Percentiles rank a stretch among this genome's conserved stretches.
These are phyloP conservation scores for Ceyx margarethae DNA, from an alignment of 2,113 vertebrate species.

Conservation along the genomic window DNA sequence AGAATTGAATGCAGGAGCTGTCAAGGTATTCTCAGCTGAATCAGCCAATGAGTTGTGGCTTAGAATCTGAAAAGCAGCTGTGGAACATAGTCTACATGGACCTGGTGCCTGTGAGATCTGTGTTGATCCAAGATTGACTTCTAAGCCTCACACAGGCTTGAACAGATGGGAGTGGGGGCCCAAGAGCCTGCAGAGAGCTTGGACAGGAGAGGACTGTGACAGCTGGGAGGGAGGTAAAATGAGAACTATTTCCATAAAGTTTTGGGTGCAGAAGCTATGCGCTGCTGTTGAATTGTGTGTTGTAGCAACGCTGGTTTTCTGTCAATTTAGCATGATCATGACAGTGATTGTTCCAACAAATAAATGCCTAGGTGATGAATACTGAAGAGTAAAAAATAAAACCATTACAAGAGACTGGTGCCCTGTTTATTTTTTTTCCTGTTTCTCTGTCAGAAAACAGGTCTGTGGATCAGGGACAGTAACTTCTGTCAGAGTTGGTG, in stretches of 20 bases:
- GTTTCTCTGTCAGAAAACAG: background rate
- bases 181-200: background rate
- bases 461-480: background rate
- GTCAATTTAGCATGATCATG: background rate
- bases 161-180: background rate
- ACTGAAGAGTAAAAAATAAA: background rate
- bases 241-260: background rate
- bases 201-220: background rate
- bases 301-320: background rate
- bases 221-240: constrained; percentile 6
- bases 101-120: background rate
- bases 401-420: background rate
- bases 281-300: background rate
- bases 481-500: background rate
- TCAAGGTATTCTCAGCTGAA: background rate
- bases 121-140: background rate
- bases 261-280: background rate
- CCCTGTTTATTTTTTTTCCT: background rate
- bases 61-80: background rate
- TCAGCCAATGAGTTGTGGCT: background rate
- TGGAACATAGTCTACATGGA: background rate
- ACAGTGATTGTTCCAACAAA: background rate
- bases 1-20: background rate
- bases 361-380: background rate
- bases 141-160: background rate